Evolutionary conservation across 2,888 invertebrate genomes (phyloP), one percentile per base, ranked within the genome.

Genomic region (Ramazzottius varieornatus): DNA sequence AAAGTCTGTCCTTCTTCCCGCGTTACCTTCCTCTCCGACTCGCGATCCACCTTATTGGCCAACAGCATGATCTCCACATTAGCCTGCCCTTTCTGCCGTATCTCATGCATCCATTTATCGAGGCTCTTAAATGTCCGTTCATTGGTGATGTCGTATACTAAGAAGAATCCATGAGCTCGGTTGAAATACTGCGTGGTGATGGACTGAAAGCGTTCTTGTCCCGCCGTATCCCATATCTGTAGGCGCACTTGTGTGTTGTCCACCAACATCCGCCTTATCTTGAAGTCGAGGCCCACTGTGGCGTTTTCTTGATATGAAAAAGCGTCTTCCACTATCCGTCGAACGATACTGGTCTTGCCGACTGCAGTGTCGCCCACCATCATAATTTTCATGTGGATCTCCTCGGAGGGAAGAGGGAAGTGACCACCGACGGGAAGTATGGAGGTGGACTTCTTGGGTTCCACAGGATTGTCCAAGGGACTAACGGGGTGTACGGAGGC

Each of bases 31-130:
- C 54, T 16, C 13, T 54, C 54, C 54, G 8, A 8, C 54, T 54
- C 54, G 16, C 54, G 54, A 24, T 54, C 54, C 4, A 8, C 20
- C 54, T 54, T 54, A 54, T 54, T 54, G 29, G 54, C 54, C 54
- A 54, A 24, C n/a, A 54, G 54, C 4, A 54, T 54, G 24, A 54
- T 54, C 54, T 54, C 54, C 54, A 54, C 54, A 29, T 54, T 54
- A 4, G 54, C 13, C 29, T 54, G 54, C 4, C 54, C 54, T 29
- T 54, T 54, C 54, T 54, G 54, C 54, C 54, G 54, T 8, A 54
- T 54, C 54, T 54, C 54, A 4, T 54, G 54, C 54, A 54, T 54
- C 54, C 54, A 54, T 54, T 54, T 54, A 24, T 54, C 54, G 20
- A 16, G 24, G 29, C 24, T 54, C n/a, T 29, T 16, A 29, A 54